phyloP scores from a whole-genome alignment of 2,113 vertebrate genomes.

The Vombatus ursinus region DNA sequence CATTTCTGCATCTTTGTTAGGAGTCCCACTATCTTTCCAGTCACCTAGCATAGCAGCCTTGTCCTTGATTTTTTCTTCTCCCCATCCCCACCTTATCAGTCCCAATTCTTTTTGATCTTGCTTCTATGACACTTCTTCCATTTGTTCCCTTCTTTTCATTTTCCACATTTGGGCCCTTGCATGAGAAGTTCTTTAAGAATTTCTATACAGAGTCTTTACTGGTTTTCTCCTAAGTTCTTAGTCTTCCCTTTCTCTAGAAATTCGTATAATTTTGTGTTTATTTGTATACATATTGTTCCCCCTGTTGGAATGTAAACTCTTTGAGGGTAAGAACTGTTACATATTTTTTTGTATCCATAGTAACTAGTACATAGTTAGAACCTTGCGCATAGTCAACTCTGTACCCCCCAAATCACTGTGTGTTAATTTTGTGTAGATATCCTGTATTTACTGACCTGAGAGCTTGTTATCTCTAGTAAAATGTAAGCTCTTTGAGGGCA shows the following conservation, averaged over 20 bases:
- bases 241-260: not conserved
- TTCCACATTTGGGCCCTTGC: no score
- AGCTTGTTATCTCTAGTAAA: not conserved
- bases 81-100: no score
- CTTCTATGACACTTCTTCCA: no score
- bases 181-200: no score
- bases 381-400: not conserved
- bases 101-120: no score
- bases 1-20: no score
- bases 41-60: no score
- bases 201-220: not conserved
- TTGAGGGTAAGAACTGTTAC: not conserved
- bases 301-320: not conserved
- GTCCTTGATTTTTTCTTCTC: no score
- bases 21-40: no score
- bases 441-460: not conserved
- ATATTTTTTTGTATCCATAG: not conserved
- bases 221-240: not conserved
- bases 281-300: not conserved
- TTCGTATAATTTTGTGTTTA: not conserved
- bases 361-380: not conserved
- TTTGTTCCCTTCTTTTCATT: no score
- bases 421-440: not conserved
- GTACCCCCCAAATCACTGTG: not conserved
- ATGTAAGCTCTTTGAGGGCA: not conserved